These are phyloP conservation scores for Drosophila ironensis DNA, from an alignment of 1,140 invertebrate species.

Conservation along the genomic window DNA sequence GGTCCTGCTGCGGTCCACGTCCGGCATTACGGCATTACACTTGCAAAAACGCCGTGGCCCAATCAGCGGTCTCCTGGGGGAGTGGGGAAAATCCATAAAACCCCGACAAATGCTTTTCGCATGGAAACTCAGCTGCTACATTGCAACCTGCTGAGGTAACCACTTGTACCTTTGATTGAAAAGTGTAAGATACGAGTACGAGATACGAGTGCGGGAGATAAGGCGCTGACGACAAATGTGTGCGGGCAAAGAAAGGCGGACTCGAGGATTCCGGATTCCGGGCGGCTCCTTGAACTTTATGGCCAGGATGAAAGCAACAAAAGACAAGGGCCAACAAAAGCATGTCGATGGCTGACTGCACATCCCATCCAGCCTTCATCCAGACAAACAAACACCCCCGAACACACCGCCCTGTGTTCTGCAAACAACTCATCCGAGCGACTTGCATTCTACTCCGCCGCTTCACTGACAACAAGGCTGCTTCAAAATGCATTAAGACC, in stretches of 20 bases:
- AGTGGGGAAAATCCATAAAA: too few species aligned
- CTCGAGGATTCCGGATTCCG: slow-evolving; percentile 4
- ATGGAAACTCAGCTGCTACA: too few species aligned
- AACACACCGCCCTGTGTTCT: background rate
- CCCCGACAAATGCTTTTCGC: too few species aligned
- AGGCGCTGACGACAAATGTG: slow-evolving; percentile 15
- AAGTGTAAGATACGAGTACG: too few species aligned
- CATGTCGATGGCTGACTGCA: slow-evolving; percentile 49
- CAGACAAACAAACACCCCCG: slow-evolving; percentile 7
- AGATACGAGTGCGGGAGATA: too few species aligned
- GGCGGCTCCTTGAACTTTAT: slow-evolving; percentile 59
- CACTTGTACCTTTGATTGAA: too few species aligned
- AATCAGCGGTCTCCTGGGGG: too few species aligned
- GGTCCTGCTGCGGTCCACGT: background rate
- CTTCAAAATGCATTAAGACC: slow-evolving; percentile 27
- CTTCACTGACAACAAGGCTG: slow-evolving; percentile 29
- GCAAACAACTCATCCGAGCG: slow-evolving; percentile 18
- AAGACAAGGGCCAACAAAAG: slow-evolving; percentile 36
- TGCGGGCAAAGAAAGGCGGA: background rate
- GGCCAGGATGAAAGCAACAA: slow-evolving; percentile 25
- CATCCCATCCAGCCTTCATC: background rate
- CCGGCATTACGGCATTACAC: slow-evolving; percentile 1
- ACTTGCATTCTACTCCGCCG: slow-evolving; percentile 10
- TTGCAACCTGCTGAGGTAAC: too few species aligned
- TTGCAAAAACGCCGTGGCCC: too few species aligned